phyloP scores from a whole-genome alignment of 2,888 invertebrate species.

The Mythimna lalbum region DNA sequence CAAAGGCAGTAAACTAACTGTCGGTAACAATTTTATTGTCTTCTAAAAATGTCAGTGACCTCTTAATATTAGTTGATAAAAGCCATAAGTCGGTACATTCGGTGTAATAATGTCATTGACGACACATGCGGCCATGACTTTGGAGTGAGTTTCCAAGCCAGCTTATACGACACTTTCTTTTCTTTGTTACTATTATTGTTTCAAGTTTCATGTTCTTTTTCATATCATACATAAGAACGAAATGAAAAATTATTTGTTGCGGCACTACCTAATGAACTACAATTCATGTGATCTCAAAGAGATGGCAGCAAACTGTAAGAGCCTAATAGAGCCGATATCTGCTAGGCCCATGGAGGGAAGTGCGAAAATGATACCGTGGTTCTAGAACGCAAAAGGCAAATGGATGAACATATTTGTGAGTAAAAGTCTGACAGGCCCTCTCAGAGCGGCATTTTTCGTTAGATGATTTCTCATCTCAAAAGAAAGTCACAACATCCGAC shows the following conservation, averaged over 20 bases:
- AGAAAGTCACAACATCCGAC: no score
- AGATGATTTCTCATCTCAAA: no score
- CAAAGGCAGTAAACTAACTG: background rate
- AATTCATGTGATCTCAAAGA: no score
- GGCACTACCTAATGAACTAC: background rate
- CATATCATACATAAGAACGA: background rate
- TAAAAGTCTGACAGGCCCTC: no score
- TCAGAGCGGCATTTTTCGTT: no score
- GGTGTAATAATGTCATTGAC: slow-evolving; percentile 41
- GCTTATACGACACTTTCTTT: slow-evolving; percentile 33
- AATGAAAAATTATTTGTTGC: background rate
- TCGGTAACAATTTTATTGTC: background rate
- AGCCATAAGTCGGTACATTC: slow-evolving; percentile 23
- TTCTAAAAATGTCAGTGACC: slow-evolving; percentile 16
- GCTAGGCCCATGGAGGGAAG: no score
- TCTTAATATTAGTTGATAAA: slow-evolving; percentile 47
- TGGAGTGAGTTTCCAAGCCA: slow-evolving; percentile 24
- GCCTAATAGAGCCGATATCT: no score
- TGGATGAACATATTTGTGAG: no score
- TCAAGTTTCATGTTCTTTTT: slow-evolving; percentile 13
- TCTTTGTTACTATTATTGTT: slow-evolving; percentile 11
- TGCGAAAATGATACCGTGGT: no score
- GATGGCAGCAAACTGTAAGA: no score
- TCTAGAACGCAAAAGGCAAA: no score
- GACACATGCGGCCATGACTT: slow-evolving; percentile 37